These are phyloP conservation scores for Drosophila subobscura DNA, from an alignment of 1,140 invertebrate species.

Conservation along the genomic window DNA sequence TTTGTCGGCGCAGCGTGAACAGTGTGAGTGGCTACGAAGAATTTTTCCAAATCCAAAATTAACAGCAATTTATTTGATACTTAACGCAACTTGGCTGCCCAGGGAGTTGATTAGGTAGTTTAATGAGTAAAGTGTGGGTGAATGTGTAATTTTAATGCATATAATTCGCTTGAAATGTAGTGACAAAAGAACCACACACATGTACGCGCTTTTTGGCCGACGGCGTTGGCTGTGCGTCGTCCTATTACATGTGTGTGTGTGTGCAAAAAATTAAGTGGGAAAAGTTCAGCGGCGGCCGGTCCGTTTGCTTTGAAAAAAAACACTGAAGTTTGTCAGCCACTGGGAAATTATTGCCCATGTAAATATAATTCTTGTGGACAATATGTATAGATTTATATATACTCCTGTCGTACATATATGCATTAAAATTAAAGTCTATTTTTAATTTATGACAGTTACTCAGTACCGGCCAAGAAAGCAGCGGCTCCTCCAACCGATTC, in stretches of 20 bases:
- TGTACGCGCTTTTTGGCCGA: conserved; percentile 48
- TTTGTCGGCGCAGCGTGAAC: conserved; percentile 58
- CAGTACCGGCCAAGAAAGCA: conserved; percentile 68
- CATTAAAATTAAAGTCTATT: conserved; percentile 68
- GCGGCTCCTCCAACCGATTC: conserved; percentile 40
- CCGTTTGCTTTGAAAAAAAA: conserved; percentile 41
- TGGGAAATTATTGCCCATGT: conserved; percentile 15
- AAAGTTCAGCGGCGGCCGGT: conserved; percentile 66
- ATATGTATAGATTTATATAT: conserved; percentile 10
- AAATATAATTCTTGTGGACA: conserved; percentile 11
- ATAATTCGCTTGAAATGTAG: conserved; percentile 6
- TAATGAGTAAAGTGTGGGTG: conserved; percentile 3
- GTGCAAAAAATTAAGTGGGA: conserved; percentile 67
- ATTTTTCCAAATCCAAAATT: conserved; percentile 27
- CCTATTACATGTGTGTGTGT: conserved; percentile 35
- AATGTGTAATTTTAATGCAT: neutral
- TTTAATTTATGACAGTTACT: conserved; percentile 78
- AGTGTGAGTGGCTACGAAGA: conserved; percentile 52
- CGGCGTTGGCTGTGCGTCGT: conserved; percentile 56
- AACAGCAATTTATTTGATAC: neutral
- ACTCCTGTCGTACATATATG: conserved; percentile 33
- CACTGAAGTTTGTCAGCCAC: conserved; percentile 14
- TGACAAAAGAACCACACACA: conserved; percentile 43
- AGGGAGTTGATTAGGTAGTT: conserved; percentile 1
- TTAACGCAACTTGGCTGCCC: conserved; percentile 6